Percentiles rank a stretch among this genome's conserved stretches.
Conservation (phyloP, 2,113 vertebrate genomes). For the Globicephala melas region DNA sequence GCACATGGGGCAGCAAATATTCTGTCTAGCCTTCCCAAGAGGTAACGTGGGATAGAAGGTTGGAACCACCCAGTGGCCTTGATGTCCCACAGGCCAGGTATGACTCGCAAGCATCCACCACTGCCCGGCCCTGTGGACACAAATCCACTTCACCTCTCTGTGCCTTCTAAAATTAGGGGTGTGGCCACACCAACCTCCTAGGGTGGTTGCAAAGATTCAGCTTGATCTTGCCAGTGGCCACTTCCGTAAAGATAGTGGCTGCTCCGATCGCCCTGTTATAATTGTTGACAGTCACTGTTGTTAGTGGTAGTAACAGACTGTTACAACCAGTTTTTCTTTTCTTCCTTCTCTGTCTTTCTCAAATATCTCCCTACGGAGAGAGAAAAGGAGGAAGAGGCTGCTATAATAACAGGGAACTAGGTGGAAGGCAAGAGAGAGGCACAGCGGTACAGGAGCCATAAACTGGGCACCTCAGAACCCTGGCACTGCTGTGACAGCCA, state of each 20-base stretch:
- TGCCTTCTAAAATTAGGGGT: background rate
- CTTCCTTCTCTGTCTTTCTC: background rate
- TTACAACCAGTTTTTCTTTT: background rate
- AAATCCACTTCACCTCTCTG: background rate
- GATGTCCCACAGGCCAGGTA: background rate
- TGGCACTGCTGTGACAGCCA: too few relatives aligned
- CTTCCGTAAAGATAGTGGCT: rapidly evolving
- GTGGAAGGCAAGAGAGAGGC: background rate
- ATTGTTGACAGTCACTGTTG: rapidly evolving
- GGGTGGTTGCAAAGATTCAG: rapidly evolving
- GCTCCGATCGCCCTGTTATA: rapidly evolving
- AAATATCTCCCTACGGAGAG: background rate
- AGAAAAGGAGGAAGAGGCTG: background rate
- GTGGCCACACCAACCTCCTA: rapidly evolving
- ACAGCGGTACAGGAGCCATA: rapidly evolving
- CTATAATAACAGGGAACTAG: rapidly evolving
- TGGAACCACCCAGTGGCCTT: background rate
- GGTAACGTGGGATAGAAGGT: rapidly evolving
- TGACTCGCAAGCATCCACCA: background rate
- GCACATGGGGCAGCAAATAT: background rate
- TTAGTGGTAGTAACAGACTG: background rate
- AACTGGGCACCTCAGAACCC: background rate
- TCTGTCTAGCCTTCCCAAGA: background rate
- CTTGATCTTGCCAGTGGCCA: rapidly evolving
- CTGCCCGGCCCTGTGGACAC: background rate